Conservation (phyloP, 2,888 invertebrate species). For the Lasioglossum calceatum region DNA sequence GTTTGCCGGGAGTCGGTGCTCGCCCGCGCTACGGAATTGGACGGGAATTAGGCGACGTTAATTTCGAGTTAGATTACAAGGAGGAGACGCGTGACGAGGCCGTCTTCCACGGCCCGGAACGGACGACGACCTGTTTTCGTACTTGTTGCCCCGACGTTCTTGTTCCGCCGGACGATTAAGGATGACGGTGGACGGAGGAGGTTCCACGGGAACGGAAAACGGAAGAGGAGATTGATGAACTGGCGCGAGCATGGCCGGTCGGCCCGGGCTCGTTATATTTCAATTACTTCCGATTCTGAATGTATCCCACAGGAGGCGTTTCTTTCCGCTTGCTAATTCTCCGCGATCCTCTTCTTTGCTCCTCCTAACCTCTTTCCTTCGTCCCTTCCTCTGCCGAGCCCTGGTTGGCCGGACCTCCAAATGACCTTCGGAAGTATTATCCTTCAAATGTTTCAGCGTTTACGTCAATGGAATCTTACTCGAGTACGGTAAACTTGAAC, state of each 20-base stretch:
- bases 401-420: neutral
- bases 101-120: neutral
- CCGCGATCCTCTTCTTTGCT: constrained; percentile 6
- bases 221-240: constrained; percentile 42
- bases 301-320: neutral
- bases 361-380: neutral
- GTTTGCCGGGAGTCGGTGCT: constrained; percentile 72
- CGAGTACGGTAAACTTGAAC: no score
- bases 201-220: constrained; percentile 14
- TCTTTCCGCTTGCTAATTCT: neutral
- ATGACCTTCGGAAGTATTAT: neutral
- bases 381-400: neutral
- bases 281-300: constrained; percentile 10
- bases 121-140: neutral
- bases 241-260: constrained; percentile 2
- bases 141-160: constrained; percentile 5
- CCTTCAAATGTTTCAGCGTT: neutral
- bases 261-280: neutral
- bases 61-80: constrained; percentile 74
- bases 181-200: neutral
- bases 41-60: constrained; percentile 78
- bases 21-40: constrained; percentile 70
- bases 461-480: neutral
- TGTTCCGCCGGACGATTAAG: constrained; percentile 12
- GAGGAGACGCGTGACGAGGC: neutral